Conservation (phyloP, 2,797 vertebrate species). For the Vipera latastei region DNA sequence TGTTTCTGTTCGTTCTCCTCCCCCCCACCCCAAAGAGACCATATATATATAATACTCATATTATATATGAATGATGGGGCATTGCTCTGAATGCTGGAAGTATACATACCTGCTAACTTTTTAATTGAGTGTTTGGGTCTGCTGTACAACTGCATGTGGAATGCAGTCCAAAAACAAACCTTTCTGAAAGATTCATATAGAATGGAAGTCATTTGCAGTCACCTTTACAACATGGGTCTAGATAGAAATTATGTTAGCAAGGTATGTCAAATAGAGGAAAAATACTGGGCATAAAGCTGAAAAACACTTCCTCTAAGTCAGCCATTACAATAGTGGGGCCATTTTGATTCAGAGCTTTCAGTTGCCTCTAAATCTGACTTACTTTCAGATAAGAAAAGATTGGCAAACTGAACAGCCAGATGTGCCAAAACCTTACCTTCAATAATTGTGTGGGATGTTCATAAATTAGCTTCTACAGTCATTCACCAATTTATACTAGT, state of each 20-base stretch:
- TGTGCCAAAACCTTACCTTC: background rate
- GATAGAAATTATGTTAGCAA: background rate
- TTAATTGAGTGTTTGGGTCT: background rate
- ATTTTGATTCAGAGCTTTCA: background rate
- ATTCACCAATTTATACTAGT: background rate
- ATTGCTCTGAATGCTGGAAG: background rate
- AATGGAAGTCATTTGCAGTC: background rate
- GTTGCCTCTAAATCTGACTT: background rate
- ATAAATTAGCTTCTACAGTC: background rate
- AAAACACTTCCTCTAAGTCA: background rate
- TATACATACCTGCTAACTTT: background rate
- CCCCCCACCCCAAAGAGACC: background rate
- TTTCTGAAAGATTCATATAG: background rate
- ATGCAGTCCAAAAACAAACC: background rate
- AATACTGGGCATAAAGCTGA: background rate
- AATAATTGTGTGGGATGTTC: background rate
- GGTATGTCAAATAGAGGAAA: background rate
- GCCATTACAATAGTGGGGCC: background rate
- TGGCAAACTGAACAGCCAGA: background rate
- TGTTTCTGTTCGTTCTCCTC: background rate
- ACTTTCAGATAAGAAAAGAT: background rate
- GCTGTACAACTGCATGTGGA: background rate
- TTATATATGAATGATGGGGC: background rate
- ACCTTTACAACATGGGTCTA: background rate
- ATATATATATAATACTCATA: no score